Evolutionary conservation across 2,888 invertebrate species (phyloP).

Genomic region (Tortricodes alternella): DNA sequence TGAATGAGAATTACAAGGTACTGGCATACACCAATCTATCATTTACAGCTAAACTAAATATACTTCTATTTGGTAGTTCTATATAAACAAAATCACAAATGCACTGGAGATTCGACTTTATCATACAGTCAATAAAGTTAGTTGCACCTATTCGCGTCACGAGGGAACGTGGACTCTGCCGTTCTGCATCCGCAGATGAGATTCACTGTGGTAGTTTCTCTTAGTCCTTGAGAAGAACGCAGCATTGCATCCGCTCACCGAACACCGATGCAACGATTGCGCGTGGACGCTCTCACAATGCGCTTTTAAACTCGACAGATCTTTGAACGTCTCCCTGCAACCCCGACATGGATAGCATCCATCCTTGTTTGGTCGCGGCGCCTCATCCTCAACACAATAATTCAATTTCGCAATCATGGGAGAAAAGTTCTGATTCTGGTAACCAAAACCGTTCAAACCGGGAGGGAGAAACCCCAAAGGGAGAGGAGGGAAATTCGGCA

Average conservation of each 20-base stretch:
- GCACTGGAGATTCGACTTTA: conserved; percentile 54
- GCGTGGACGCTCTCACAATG: conserved; percentile 88
- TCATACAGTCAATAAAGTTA: conserved; percentile 32
- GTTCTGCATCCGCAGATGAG: conserved; percentile 78
- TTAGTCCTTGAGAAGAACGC: conserved; percentile 90
- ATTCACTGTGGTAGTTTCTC: conserved; percentile 89
- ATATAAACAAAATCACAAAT: conserved; percentile 70
- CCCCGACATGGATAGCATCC: conserved; percentile 87
- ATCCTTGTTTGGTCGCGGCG: conserved; percentile 85
- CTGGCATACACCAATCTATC: conserved; percentile 46
- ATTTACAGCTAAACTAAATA: conserved; percentile 39
- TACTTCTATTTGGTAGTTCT: conserved; percentile 64
- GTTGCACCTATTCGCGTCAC: conserved; percentile 55
- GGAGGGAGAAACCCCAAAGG: conserved; percentile 74
- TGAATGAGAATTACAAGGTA: conserved; percentile 53
- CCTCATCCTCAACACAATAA: conserved; percentile 86
- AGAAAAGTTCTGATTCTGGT: conserved; percentile 65
- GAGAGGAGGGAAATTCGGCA: conserved; percentile 74
- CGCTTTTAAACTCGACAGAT: conserved; percentile 84
- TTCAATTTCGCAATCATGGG: conserved; percentile 70
- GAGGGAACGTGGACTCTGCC: conserved; percentile 58
- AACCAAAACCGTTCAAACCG: conserved; percentile 66
- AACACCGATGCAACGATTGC: conserved; percentile 88
- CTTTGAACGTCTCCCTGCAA: conserved; percentile 85
- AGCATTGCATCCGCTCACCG: conserved; percentile 89